Percentiles rank a stretch among this genome's conserved stretches.
phyloP scores from a whole-genome alignment of 1,140 invertebrate genomes.

The Heliothis subflexa region DNA sequence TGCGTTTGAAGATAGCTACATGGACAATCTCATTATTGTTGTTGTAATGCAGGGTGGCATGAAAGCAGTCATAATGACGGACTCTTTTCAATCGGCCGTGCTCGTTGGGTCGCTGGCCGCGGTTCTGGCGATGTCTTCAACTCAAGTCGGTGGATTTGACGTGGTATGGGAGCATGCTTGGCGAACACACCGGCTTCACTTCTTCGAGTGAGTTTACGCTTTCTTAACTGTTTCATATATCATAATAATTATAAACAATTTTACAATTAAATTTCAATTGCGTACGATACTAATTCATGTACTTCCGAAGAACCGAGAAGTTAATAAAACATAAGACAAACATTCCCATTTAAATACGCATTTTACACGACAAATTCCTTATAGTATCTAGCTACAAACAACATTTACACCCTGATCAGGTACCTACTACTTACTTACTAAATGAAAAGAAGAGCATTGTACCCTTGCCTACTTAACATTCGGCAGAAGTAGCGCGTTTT shows the following conservation, averaged over 20 bases:
- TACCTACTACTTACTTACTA: not conserved
- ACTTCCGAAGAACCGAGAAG: too few species aligned
- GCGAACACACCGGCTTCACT: slow-evolving; percentile 90
- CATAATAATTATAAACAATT: not conserved
- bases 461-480: not conserved
- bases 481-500: not conserved
- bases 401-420: slow-evolving; percentile 5
- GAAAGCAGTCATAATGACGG: slow-evolving; percentile 98
- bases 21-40: not conserved
- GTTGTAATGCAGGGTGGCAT: slow-evolving; percentile 92
- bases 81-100: slow-evolving; percentile 92
- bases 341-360: not conserved
- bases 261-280: too few species aligned
- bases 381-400: not conserved
- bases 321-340: not conserved
- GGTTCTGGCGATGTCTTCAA: slow-evolving; percentile 90
- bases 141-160: slow-evolving; percentile 89
- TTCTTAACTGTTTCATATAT: not conserved
- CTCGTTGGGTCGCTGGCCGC: slow-evolving; percentile 89
- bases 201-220: slow-evolving; percentile 89
- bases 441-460: slow-evolving; percentile 5
- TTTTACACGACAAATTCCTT: too few species aligned
- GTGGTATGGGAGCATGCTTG: slow-evolving; percentile 90
- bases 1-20: not conserved
- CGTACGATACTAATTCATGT: too few species aligned